Base-by-base conservation (phyloP, 2,797 vertebrate species). In the Crocodylus rhombifer region DNA sequence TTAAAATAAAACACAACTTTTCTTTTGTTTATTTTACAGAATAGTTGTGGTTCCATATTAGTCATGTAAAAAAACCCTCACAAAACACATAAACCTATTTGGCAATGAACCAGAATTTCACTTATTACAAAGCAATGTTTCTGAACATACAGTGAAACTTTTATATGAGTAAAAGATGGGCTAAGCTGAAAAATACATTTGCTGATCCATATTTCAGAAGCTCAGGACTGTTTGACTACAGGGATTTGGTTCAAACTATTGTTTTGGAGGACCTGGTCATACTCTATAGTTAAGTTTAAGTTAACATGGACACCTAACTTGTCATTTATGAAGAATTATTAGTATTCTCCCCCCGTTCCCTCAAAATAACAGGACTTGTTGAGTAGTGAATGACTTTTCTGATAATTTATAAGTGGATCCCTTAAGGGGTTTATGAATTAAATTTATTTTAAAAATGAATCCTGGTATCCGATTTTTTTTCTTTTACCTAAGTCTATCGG, bases 1-100 rank as follows among this genome's bases (percentile, higher is more conserved):
- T 90, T 95, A 74, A 95, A 95, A 96, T 51, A 95, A 28, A 13
- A 69, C 84, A 64, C 65, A 94, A 91, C 86, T 57, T 92, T 93
- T 83, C 57, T 94, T 90, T 93, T 94, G 90, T 95, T 95, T 95
- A 84, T 91, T 90, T 90, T 93, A 28, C 74, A 71, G 74, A 87
- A 62, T 62, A 85, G 93, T 94, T 95, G 81, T 60, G 86, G 60
- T 87, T 87, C 85, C 76, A 80, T 93, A 89, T 93, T 92, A 94
- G 85, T 85, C 82, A 91, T 63, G 57, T 86, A 64, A 58, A 51
- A 82, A 81, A 83, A 30, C 15, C 9, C 28, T 18, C 23, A 6
- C 21, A 42, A 88, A 94, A 88, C n/a, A 89, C 94, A 95, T 62
- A 87, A 71, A 82, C 63, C 82, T 74, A 79, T 60, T 77, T 86